Evolutionary conservation across 2,113 vertebrate species (phyloP).

Genomic region (Lutjanus erythropterus): DNA sequence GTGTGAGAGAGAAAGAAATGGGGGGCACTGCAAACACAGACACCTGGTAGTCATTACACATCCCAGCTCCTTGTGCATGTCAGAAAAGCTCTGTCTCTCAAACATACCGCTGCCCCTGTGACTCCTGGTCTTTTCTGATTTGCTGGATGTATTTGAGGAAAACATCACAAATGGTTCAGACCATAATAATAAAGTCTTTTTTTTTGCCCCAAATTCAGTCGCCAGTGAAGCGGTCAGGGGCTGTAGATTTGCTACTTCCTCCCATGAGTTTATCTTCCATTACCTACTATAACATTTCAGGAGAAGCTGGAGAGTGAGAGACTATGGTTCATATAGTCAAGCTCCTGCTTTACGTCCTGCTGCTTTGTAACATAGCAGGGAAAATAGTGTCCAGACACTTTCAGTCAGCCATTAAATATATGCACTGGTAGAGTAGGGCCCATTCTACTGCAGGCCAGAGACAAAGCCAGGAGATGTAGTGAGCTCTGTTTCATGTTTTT

Average conservation of each 20-base stretch:
- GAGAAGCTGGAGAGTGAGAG: constrained; percentile 47
- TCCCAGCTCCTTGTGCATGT: constrained; percentile 64
- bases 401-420: constrained; percentile 60
- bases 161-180: constrained; percentile 62
- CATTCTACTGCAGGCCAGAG: constrained; percentile 5
- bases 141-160: constrained; percentile 66
- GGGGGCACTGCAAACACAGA: constrained; percentile 49
- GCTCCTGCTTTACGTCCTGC: constrained; percentile 42
- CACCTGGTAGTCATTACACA: constrained; percentile 82
- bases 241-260: constrained; percentile 77
- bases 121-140: constrained; percentile 68
- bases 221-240: constrained; percentile 63
- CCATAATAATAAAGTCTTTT: constrained; percentile 36
- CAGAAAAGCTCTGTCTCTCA: constrained; percentile 67
- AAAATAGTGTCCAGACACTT: constrained; percentile 54
- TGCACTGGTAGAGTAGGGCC: constrained; percentile 13
- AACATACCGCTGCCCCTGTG: constrained; percentile 52
- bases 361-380: constrained; percentile 43
- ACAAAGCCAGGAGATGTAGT: constrained; percentile 3
- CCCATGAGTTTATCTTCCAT: constrained; percentile 68
- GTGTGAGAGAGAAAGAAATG: constrained; percentile 1
- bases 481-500: not conserved
- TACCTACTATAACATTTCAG: constrained; percentile 53
- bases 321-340: constrained; percentile 16
- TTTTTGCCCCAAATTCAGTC: constrained; percentile 49